Evolutionary conservation across 2,888 invertebrate species (phyloP), one percentile per base, ranked within the genome.

Genomic region (Argyresthia goedartella): DNA sequence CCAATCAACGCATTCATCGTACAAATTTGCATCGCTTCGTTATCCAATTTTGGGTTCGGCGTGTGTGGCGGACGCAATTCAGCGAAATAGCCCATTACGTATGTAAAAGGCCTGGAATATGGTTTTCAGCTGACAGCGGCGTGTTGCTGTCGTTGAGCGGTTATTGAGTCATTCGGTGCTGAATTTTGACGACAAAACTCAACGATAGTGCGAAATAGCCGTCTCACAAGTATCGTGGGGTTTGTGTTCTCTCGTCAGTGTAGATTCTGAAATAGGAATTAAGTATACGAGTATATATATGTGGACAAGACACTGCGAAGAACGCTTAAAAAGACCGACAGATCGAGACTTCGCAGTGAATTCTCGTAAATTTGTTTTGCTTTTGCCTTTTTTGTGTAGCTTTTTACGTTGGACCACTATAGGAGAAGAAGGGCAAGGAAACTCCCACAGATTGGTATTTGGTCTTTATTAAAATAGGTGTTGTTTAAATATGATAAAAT

Each of bases 91-190:
- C 39, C 49, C 41, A 49, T 39, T 49, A 49, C 8, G 49, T 49
- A 49, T 49, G 39, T 39, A 49, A 49, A 49, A 49, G 15, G n/a
- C n/a, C n/a, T n/a, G n/a, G n/a, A n/a, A n/a, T n/a, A n/a, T n/a
- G n/a, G 49, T 49, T 49, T 39, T 39, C 49, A 49, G 39, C 16
- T 14, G 41, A 49, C 45, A 16, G 16, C 48, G 48, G 11, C 13
- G 35, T 15, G 35, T n/a, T 8, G 35, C 11, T 34, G 34, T 7
- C 48, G 48, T 35, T 15, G 48, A n/a, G n/a, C 49, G 16, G 11
- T 39, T 49, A 39, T 49, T 39, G 25, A 49, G 39, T 49, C 41
- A 36, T 49, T n/a, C 14, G 15, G 15, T 10, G 8, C 34, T 13
- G 14, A 48, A 48, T 48, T 48, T 33, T 1, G 48, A 16, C 35